Base-by-base conservation (phyloP, 2,888 invertebrate species). In the Pseudanteris insignis region DNA sequence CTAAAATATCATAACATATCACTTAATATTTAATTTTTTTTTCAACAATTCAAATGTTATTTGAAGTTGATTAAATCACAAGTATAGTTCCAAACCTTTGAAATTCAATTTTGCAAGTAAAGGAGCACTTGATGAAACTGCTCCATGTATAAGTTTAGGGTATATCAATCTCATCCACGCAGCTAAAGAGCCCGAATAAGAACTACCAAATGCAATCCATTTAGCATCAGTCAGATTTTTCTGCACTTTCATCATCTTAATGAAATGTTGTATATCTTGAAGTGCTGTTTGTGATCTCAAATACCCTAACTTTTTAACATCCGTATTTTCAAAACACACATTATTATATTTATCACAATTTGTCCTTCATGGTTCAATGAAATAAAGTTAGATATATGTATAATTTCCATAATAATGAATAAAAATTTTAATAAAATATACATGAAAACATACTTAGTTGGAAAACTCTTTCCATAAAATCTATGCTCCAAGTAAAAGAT, bases 161-260 rank as follows among this genome's bases (percentile, higher is more conserved):
- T 94, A 96, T 78, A 94, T 94, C 43, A 88, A 81, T 30, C 95
- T 81, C 34, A 88, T 73, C 96, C 96, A 97, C 2, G 95, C 96
- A 2, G 95, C 92, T 67, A 97, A 80, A 0, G 92, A 91, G 1
- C 95, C 96, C 1, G 96, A 90, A 78, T 96, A 96, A 0, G 94
- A 95, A 1, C 96, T 96, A 6, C 96, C 96, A 78, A 96, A 96
- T 0, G 88, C 89, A 61, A 97, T 88, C 93, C 95, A 95, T 78
- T 90, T 91, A 14, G 83, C 83, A n/a, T 84, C 10, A 8, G 3
- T 7, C 8, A 15, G 11, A 11, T 12, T 3, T 8, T 11, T 11
- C 4, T 30, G 10, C 2, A n/a, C 5, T 3, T 30, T 10, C 33
- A 33, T 33, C 8, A 11, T 6, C 11, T 33, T 33, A n/a, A 33